A percentile compares a stretch with the other conserved stretches of the same genome.
These are phyloP conservation scores for Hyles vespertilio DNA, from an alignment of 1,140 invertebrate species.

Conservation along the genomic window DNA sequence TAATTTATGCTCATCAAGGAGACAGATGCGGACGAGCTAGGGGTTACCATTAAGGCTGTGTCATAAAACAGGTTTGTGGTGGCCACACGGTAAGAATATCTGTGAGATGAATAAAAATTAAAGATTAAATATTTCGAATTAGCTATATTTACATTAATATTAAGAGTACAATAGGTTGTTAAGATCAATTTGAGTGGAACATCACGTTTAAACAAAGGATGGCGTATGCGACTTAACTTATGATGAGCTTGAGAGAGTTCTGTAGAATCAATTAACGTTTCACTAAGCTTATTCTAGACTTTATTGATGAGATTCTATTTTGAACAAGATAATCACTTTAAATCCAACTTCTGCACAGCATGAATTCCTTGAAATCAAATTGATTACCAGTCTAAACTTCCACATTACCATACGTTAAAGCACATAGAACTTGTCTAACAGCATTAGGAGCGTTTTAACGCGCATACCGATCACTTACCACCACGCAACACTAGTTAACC, in stretches of 20 bases:
- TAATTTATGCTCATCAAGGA: conserved; percentile 42
- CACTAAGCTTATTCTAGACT: background rate
- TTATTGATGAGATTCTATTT: background rate
- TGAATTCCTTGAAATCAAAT: too few relatives aligned
- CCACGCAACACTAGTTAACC: conserved; percentile 17
- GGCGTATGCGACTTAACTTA: too few relatives aligned
- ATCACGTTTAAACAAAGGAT: too few relatives aligned
- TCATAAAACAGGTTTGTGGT: conserved; percentile 38
- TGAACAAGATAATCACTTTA: background rate
- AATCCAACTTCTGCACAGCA: too few relatives aligned
- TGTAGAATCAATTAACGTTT: background rate
- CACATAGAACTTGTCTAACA: background rate
- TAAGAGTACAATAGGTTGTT: too few relatives aligned
- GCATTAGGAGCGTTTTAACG: too few relatives aligned
- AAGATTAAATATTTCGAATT: background rate
- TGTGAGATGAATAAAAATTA: background rate
- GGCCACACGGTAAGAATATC: conserved; percentile 1
- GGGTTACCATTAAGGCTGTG: conserved; percentile 35
- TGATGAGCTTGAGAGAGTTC: too few relatives aligned
- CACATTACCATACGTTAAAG: background rate
- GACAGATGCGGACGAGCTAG: conserved; percentile 30
- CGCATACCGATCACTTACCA: conserved; percentile 9
- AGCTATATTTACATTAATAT: too few relatives aligned
- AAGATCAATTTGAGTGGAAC: too few relatives aligned
- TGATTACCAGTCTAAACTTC: too few relatives aligned